These are phyloP conservation scores for Polypedilum vanderplanki DNA, from an alignment of 1,140 invertebrate genomes.

Conservation along the genomic window DNA sequence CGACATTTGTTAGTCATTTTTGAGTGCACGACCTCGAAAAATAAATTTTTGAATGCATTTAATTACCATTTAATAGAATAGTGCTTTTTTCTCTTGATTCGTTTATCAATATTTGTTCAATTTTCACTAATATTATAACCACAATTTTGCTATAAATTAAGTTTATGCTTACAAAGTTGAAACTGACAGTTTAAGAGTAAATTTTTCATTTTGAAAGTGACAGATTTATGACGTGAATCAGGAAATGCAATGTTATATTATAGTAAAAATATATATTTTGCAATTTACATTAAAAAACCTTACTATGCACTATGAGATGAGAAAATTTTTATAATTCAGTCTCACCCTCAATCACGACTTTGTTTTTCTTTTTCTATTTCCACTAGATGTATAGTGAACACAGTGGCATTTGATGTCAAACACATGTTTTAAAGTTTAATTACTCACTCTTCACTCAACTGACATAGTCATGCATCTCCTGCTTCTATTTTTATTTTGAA, in stretches of 20 bases:
- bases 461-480: conserved; percentile 1
- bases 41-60: not conserved
- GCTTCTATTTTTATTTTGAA: not conserved
- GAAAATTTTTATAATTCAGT: not conserved
- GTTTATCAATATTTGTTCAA: no score
- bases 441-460: not conserved
- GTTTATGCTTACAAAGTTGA: no score
- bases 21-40: not conserved
- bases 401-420: conserved; percentile 24
- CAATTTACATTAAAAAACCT: no score
- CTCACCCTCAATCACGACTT: not conserved
- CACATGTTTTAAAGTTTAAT: conserved; percentile 11
- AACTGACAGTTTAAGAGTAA: no score
- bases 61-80: not conserved
- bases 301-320: no score
- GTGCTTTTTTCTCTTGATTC: no score
- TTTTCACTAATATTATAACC: no score
- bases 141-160: no score
- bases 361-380: not conserved
- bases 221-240: no score
- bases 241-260: no score
- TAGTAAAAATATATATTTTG: no score
- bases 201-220: no score
- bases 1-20: not conserved
- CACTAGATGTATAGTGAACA: not conserved